Percentiles rank a stretch among this genome's conserved stretches.
Evolutionary conservation across 2,113 vertebrate genomes (phyloP).

Genomic region (Carassius gibelio): DNA sequence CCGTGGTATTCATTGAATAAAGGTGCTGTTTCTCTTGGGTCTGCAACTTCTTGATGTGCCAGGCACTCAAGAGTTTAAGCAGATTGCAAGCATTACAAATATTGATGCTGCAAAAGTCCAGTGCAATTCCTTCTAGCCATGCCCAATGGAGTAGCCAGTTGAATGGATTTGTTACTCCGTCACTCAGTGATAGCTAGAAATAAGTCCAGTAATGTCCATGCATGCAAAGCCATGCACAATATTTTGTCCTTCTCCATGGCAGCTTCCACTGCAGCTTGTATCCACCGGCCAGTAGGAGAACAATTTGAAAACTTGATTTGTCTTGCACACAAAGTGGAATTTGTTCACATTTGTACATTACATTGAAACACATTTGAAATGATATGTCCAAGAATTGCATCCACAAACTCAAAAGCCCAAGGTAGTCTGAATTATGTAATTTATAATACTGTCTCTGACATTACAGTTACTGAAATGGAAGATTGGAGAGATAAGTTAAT

Average conservation of each 20-base stretch:
- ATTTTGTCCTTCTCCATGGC: constrained; percentile 26
- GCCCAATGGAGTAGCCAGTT: constrained; percentile 49
- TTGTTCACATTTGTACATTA: constrained; percentile 65
- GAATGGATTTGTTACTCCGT: constrained; percentile 46
- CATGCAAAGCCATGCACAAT: constrained; percentile 40
- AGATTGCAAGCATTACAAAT: constrained; percentile 80
- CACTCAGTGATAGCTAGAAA: constrained; percentile 32
- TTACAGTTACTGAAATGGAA: constrained; percentile 32
- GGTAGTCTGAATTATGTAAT: constrained; percentile 53
- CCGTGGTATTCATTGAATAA: constrained; percentile 68
- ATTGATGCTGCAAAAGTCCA: constrained; percentile 78
- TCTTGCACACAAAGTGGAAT: constrained; percentile 67
- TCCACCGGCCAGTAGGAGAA: constrained; percentile 55
- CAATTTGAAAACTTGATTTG: constrained; percentile 57
- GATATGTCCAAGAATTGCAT: constrained; percentile 61
- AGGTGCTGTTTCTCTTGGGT: constrained; percentile 66
- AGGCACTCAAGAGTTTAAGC: constrained; percentile 71
- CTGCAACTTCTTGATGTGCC: constrained; percentile 69
- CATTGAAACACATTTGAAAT: constrained; percentile 73
- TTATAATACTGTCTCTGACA: not conserved
- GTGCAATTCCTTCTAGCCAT: constrained; percentile 65
- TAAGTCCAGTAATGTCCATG: constrained; percentile 31
- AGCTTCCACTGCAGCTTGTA: constrained; percentile 51
- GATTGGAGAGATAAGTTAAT: constrained; percentile 32
- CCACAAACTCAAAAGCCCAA: constrained; percentile 77